Evolutionary conservation across 2,888 invertebrate genomes (phyloP), one percentile per base, ranked within the genome.

Genomic region (Pteria penguin): DNA sequence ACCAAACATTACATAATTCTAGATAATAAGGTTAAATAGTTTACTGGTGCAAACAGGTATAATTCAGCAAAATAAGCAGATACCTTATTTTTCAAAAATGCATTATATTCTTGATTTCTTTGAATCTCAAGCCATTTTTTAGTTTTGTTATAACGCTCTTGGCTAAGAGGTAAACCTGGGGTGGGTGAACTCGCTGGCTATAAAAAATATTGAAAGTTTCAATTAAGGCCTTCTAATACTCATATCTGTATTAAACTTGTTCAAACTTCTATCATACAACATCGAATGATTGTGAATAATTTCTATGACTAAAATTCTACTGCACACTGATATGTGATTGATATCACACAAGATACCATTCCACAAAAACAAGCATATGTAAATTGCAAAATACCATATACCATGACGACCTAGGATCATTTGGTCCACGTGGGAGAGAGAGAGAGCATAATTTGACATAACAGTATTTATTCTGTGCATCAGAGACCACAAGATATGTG

Each of bases 41-140:
- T 45, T 18, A 45, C 18, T 14, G 8, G 45, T 45, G 45, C 45
- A 45, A 45, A 45, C 45, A 45, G 8, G 45, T 45, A 18, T 45
- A 8, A 45, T 45, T 18, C 45, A 8, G 18, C 45, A 45, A 45
- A 45, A 57, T 18, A n/a, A 22, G 18, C 57, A 57, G n/a, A 67
- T 67, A 67, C 67, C 67, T 67, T 45, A 58, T 69, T 52, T 36
- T 22, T 55, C 57, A 76, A 60, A 26, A 68, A 63, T 24, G 62
- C 58, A 31, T 76, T 76, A 58, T 76, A 76, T 52, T 76, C 76
- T 61, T 27, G 67, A 57, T 76, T 76, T 72, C 76, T 68, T 26
- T 76, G 68, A 29, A 26, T 8, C 65, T 68, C 63, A 24, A 67
- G 72, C 45, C 18, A n/a, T 26, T 55, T 57, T 69, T 36, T 32